Evolutionary conservation across 2,113 vertebrate species (phyloP).

Genomic region (Circaetus cinerascens): DNA sequence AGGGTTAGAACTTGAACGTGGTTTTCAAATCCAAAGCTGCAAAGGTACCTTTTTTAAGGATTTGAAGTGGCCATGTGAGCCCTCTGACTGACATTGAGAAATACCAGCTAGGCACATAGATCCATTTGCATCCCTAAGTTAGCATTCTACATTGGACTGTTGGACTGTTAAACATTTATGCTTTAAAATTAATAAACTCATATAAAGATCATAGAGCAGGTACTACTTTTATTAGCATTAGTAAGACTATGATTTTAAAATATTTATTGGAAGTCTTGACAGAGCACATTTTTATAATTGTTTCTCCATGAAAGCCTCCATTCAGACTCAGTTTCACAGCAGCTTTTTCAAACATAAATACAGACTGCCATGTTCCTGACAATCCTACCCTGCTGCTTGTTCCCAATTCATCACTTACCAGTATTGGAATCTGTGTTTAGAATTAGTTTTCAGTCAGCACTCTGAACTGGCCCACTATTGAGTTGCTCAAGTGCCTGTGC

Average conservation of each 20-base stretch:
- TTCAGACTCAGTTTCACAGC: not conserved
- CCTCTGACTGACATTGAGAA: constrained; percentile 57
- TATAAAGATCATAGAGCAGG: not conserved
- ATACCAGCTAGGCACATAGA: not conserved
- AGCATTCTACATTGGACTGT: not conserved
- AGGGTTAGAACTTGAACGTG: constrained; percentile 71
- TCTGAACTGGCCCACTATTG: not conserved
- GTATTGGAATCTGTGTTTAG: not conserved
- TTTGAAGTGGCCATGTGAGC: constrained; percentile 70
- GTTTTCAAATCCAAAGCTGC: constrained; percentile 54
- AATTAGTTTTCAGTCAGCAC: not conserved
- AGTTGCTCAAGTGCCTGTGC: not conserved
- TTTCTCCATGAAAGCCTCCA: not conserved
- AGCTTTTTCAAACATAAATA: not conserved
- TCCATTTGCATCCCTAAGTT: not conserved
- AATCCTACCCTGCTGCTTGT: not conserved
- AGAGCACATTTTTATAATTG: not conserved
- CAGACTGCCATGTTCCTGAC: not conserved
- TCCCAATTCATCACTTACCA: not conserved
- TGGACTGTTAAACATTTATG: not conserved
- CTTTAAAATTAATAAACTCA: not conserved
- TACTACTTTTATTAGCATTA: not conserved
- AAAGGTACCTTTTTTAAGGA: constrained; percentile 74
- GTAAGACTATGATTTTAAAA: not conserved
- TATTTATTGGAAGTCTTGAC: not conserved